A percentile compares a stretch with the other conserved stretches of the same genome.
phyloP scores from a whole-genome alignment of 2,888 invertebrate genomes.

The Emesis furor region DNA sequence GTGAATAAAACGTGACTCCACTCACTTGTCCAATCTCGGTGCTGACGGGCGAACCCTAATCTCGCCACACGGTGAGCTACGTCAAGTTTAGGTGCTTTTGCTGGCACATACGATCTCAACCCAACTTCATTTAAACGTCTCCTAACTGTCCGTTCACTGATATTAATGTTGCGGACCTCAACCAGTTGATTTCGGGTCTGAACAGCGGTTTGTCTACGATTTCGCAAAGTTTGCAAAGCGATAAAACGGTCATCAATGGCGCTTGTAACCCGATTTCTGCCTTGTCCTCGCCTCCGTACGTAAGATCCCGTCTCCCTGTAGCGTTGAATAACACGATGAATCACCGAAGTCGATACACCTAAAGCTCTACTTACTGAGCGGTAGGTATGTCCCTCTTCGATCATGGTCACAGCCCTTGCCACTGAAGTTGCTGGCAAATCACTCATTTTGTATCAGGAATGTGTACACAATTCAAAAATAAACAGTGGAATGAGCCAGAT shows the following conservation, averaged over 20 bases:
- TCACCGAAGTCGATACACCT: conserved; percentile 32
- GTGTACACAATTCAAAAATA: conserved; percentile 31
- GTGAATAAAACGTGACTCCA: neutral
- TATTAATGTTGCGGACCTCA: neutral
- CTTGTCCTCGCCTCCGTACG: conserved; percentile 44
- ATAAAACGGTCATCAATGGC: conserved; percentile 33
- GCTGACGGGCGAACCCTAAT: neutral
- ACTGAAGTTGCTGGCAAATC: conserved; percentile 48
- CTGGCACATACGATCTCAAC: conserved; percentile 6
- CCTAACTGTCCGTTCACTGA: conserved; percentile 18
- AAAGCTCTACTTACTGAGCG: neutral
- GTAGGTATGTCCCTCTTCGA: conserved; percentile 37
- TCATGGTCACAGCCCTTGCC: conserved; percentile 50
- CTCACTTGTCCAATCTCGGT: neutral
- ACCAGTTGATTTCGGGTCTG: neutral
- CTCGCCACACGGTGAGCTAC: too few species aligned
- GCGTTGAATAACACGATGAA: conserved; percentile 42
- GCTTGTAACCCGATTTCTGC: conserved; percentile 49
- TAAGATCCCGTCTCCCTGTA: conserved; percentile 50
- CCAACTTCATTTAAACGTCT: neutral
- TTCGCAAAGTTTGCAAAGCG: neutral
- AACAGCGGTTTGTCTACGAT: conserved; percentile 15
- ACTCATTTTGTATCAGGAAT: conserved; percentile 38
- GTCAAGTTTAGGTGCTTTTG: neutral
- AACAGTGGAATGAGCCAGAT: conserved; percentile 35